Conservation (phyloP, 2,797 vertebrate species). For the Cephalopachus bancanus region DNA sequence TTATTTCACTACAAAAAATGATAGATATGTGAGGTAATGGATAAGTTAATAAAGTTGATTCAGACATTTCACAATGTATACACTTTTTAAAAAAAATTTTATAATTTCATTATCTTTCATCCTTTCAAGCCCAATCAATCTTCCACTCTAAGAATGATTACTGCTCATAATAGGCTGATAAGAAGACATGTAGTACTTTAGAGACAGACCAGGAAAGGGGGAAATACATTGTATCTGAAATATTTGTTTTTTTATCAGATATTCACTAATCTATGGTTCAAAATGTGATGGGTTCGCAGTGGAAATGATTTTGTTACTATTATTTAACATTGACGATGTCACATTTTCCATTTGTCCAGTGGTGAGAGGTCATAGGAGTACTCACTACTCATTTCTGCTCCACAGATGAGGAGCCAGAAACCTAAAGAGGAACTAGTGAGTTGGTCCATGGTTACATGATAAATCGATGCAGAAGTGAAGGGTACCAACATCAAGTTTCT, state of each 20-base stretch:
- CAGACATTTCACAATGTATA: too few relatives aligned
- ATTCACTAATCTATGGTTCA: conserved; percentile 44
- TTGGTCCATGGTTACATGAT: conserved; percentile 7
- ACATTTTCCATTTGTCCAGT: conserved; percentile 13
- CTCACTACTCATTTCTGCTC: conserved; percentile 37
- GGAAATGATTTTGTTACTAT: conserved; percentile 54
- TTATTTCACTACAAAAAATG: too few relatives aligned
- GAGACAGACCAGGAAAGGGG: conserved; percentile 12
- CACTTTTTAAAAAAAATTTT: conserved; percentile 59
- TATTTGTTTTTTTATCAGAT: conserved; percentile 61
- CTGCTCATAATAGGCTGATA: conserved; percentile 73
- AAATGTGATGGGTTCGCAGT: conserved; percentile 6
- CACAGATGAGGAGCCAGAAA: conserved; percentile 6
- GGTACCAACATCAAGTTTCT: conserved; percentile 26
- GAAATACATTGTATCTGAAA: conserved; percentile 52
- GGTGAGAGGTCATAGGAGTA: not conserved
- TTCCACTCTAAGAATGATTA: conserved; percentile 58
- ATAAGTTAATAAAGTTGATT: too few relatives aligned
- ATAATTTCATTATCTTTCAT: conserved; percentile 86
- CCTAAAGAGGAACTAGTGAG: conserved; percentile 6
- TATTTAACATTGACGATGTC: conserved; percentile 12
- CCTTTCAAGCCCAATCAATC: conserved; percentile 78
- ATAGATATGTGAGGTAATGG: too few relatives aligned
- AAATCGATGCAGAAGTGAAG: not conserved
- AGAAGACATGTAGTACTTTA: conserved; percentile 49